These are phyloP conservation scores for Brachystomella parvula DNA, from an alignment of 1,140 invertebrate species.

Conservation along the genomic window DNA sequence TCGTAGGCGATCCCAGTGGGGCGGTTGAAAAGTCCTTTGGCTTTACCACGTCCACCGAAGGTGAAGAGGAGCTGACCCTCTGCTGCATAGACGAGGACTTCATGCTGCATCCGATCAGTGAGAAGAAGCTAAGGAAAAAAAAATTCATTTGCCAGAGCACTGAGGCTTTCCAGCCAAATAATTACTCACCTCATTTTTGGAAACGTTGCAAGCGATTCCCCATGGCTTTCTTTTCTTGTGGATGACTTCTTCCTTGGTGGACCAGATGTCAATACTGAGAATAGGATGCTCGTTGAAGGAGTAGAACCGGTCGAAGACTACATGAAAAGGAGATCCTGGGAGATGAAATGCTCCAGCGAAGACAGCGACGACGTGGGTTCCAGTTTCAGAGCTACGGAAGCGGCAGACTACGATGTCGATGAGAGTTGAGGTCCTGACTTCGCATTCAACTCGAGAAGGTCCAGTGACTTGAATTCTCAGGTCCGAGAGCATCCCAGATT, in stretches of 20 bases:
- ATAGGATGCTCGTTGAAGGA: not conserved
- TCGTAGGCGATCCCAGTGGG: constrained; percentile 54
- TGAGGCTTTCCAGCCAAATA: not conserved
- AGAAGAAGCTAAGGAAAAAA: constrained; percentile 12
- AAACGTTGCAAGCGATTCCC: constrained; percentile 10
- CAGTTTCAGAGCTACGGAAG: not conserved
- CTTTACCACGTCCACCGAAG: constrained; percentile 48
- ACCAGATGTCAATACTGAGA: not conserved
- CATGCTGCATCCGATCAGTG: constrained; percentile 18
- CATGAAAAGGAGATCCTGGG: not conserved
- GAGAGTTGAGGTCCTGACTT: not conserved
- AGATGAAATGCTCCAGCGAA: not conserved
- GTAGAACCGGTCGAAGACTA: not conserved
- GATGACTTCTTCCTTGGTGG: not conserved
- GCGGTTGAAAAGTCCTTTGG: constrained; percentile 51
- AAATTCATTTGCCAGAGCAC: not conserved
- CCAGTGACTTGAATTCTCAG: constrained; percentile 1
- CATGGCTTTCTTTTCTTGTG: constrained; percentile 13
- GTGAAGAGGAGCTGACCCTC: constrained; percentile 46
- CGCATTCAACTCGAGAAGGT: not conserved
- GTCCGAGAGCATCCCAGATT: not conserved
- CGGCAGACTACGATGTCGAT: not conserved
- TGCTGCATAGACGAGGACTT: constrained; percentile 5
- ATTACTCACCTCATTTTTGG: not conserved
- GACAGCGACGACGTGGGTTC: not conserved